Conservation (phyloP, 2,888 invertebrate species). For the Eupsilia transversa region DNA sequence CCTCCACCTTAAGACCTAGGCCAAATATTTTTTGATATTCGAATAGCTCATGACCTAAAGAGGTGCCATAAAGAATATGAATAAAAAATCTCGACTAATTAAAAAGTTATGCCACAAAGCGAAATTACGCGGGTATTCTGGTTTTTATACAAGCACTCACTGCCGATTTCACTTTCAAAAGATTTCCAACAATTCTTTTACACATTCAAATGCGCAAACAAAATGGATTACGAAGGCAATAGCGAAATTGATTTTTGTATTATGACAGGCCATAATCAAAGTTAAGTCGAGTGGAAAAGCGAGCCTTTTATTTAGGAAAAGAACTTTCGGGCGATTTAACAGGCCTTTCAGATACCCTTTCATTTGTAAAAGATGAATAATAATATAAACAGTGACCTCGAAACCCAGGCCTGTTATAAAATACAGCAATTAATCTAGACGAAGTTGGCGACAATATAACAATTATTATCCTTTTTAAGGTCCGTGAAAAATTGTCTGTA, state of each 20-base stretch:
- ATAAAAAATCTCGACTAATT: too few relatives aligned
- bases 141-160: neutral
- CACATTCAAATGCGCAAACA: constrained; percentile 58
- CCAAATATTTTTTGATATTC: too few relatives aligned
- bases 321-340: constrained; percentile 55
- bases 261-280: constrained; percentile 59
- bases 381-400: constrained; percentile 64
- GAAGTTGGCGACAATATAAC: constrained; percentile 74
- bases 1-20: too few relatives aligned
- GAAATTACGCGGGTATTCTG: too few relatives aligned
- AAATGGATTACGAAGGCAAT: constrained; percentile 58
- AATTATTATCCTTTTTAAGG: constrained; percentile 75
- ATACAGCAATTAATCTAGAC: constrained; percentile 78
- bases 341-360: constrained; percentile 55
- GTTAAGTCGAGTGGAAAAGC: constrained; percentile 52
- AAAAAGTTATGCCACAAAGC: too few relatives aligned
- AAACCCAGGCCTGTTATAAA: constrained; percentile 69
- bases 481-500: constrained; percentile 64
- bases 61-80: too few relatives aligned
- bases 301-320: constrained; percentile 43
- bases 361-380: constrained; percentile 66
- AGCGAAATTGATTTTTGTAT: constrained; percentile 60
- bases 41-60: too few relatives aligned
- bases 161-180: constrained; percentile 15
- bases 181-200: constrained; percentile 34